Percentiles rank a stretch among this genome's conserved stretches.
phyloP scores from a whole-genome alignment of 1,140 invertebrate genomes.

The Acromyrmex charruanus region DNA sequence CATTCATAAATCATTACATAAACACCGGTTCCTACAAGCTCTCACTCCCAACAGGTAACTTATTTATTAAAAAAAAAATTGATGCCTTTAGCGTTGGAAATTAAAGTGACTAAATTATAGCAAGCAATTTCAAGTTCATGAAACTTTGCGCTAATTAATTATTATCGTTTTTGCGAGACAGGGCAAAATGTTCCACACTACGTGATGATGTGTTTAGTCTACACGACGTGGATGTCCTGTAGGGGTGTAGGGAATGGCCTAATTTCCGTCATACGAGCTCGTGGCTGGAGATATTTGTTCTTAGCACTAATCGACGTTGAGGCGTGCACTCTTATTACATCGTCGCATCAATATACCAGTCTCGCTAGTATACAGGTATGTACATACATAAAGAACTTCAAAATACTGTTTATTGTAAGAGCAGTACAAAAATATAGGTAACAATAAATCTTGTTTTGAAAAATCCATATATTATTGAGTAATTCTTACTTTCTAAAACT shows the following conservation, averaged over 20 bases:
- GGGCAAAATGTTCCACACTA: conserved; percentile 94
- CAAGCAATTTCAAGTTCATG: background rate
- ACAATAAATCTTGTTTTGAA: background rate
- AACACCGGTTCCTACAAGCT: conserved; percentile 90
- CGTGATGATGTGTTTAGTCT: conserved; percentile 91
- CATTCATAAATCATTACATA: conserved; percentile 91
- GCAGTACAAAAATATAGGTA: too few species aligned
- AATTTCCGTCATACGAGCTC: conserved; percentile 89
- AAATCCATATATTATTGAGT: background rate
- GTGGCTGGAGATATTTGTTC: conserved; percentile 92
- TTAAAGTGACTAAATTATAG: background rate
- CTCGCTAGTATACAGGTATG: conserved; percentile 89
- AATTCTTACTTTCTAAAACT: background rate
- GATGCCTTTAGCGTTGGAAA: background rate
- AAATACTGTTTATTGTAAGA: too few species aligned
- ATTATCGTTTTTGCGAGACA: conserved; percentile 73
- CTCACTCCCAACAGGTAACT: conserved; percentile 90
- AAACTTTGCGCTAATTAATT: conserved; percentile 5
- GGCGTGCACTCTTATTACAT: conserved; percentile 92
- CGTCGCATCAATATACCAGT: conserved; percentile 91
- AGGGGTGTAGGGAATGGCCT: conserved; percentile 89
- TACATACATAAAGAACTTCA: background rate
- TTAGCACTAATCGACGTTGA: conserved; percentile 93
- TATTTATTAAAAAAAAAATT: conserved; percentile 7
- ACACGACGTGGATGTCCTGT: conserved; percentile 92